phyloP scores from a whole-genome alignment of 2,797 vertebrate species.

The Gallirallus australis region DNA sequence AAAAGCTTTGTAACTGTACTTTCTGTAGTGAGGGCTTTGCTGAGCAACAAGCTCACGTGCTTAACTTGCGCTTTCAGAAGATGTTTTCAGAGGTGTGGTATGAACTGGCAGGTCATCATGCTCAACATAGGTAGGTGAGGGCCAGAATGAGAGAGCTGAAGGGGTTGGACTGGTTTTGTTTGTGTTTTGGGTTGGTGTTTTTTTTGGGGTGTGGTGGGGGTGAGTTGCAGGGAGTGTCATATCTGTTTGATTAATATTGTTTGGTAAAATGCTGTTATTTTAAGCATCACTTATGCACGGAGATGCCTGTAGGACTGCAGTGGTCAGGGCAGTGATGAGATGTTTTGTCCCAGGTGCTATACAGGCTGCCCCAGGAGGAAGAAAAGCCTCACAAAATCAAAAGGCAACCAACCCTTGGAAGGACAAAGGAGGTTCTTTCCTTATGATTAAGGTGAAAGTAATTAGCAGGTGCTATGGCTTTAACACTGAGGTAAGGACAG shows the following conservation, averaged over 20 bases:
- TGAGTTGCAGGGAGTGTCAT: no score
- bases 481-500: background rate
- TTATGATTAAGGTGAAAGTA: background rate
- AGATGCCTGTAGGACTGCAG: background rate
- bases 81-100: background rate
- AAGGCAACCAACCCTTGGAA: background rate
- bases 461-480: background rate
- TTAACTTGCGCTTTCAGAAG: background rate
- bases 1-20: background rate
- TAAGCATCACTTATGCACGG: background rate
- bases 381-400: rapidly evolving
- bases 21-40: background rate
- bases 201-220: rapidly evolving
- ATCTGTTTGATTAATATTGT: background rate
- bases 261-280: background rate
- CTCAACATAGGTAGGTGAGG: background rate
- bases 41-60: background rate
- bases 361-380: rapidly evolving
- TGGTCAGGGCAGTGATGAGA: background rate
- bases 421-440: background rate
- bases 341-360: background rate
- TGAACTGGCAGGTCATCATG: background rate
- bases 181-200: no score
- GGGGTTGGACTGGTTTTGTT: no score
- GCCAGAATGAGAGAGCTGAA: background rate